Evolutionary conservation across 2,797 vertebrate species (phyloP), one percentile per base, ranked within the genome.

Genomic region (Pelochelys cantorii): DNA sequence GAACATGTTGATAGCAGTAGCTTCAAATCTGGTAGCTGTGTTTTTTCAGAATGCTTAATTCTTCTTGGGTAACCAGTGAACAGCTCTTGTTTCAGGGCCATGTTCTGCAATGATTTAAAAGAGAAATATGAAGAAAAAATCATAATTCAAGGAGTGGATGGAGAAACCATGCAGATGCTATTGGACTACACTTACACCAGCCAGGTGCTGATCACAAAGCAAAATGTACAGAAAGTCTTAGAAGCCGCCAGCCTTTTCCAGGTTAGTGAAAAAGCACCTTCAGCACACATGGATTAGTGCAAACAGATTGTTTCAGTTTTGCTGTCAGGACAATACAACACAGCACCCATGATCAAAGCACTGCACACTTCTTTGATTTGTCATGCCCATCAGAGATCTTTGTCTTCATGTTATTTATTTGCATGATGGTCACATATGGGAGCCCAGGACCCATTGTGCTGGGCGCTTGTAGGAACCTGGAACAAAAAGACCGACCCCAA

Each of bases 141-240:
- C 92, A 97, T 99, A 84, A 99, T 99, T 84, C 99, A 99, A 97
- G 99, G 99, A 59, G 96, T 99, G 29, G 99, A 99, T 78, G 98
- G 98, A 3, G 98, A 98, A 93, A 99, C 98, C 27, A 99, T 99
- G 99, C 96, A 96, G 60, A 98, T 97, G 17, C 98, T 99, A 12
- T 96, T 99, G 97, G 98, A 99, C 96, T 99, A 99, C 83, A 99
- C 99, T 3, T 99, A 99, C 92, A 99, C 99, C 94, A 99, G 99
- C 97, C 98, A 98, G 96, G 98, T 98, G 42, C 97, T 98, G 79
- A 99, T 99, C 96, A 99, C 99, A 88, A 99, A 99, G 95, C 97
- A 99, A 74, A 99, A 99, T 0, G 99, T 99, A n/a, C 99, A 99
- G 98, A 98, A 98, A 90, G 98, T 99, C 82, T 98, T 99, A 29